These are phyloP conservation scores for Stichodactyla mertensii DNA, from an alignment of 64 coral and sea anemone genomes.

Conservation along the genomic window DNA sequence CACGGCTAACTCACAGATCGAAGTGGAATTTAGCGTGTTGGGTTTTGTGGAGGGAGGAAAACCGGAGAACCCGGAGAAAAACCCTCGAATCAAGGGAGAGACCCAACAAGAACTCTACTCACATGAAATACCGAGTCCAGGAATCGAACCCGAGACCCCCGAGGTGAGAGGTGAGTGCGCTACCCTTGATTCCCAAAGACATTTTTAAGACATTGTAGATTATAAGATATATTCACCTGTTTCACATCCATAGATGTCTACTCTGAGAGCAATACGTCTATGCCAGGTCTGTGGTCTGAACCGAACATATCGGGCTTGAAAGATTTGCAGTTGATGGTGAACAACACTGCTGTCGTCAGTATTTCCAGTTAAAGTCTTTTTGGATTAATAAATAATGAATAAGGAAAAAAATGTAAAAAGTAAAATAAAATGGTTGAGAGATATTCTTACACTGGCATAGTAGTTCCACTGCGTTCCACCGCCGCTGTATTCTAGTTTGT, in stretches of 20 bases:
- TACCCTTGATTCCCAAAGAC: too few relatives aligned
- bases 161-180: too few relatives aligned
- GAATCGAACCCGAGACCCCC: too few relatives aligned
- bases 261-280: constrained; percentile 54
- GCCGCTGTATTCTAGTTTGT: constrained; percentile 71
- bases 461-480: constrained; percentile 51
- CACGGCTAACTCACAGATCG: too few relatives aligned
- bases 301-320: constrained; percentile 51
- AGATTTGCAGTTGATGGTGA: constrained; percentile 43
- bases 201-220: not conserved
- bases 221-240: constrained; percentile 27
- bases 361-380: constrained; percentile 60
- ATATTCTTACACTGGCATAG: constrained; percentile 45
- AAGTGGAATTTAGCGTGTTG: too few relatives aligned
- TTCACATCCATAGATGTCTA: constrained; percentile 76
- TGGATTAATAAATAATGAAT: not conserved
- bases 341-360: constrained; percentile 54
- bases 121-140: too few relatives aligned
- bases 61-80: too few relatives aligned
- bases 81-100: too few relatives aligned
- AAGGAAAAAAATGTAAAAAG: not conserved
- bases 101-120: too few relatives aligned
- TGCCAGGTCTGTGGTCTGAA: constrained; percentile 65
- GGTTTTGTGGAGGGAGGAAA: too few relatives aligned
- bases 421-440: not conserved